These are phyloP conservation scores for Orestias chungarensis DNA, from an alignment of 2,797 vertebrate species.

Conservation along the genomic window DNA sequence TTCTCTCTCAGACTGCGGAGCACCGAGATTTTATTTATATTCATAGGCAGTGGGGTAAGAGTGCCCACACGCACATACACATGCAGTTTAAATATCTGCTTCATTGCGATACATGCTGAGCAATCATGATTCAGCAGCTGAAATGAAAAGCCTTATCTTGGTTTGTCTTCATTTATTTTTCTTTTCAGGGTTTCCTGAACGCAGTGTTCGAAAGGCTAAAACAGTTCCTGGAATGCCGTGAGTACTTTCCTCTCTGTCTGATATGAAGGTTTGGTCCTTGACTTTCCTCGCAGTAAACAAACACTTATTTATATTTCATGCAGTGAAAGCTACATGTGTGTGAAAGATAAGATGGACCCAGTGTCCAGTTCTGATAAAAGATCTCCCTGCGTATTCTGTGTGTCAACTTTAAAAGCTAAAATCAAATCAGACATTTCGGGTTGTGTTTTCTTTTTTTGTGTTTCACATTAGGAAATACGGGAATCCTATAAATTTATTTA, in stretches of 20 bases:
- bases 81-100: conserved; percentile 26
- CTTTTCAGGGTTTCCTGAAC: conserved; percentile 90
- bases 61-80: conserved; percentile 4
- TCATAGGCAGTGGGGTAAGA: conserved; percentile 28
- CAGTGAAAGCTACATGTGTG: conserved; percentile 9
- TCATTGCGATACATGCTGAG: conserved; percentile 37
- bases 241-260: conserved; percentile 74
- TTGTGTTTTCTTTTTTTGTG: neutral
- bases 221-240: conserved; percentile 96
- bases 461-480: neutral
- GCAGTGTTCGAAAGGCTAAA: conserved; percentile 92
- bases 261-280: conserved; percentile 31
- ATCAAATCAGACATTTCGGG: neutral
- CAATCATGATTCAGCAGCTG: conserved; percentile 44
- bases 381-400: neutral
- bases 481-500: neutral
- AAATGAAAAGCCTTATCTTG: conserved; percentile 57
- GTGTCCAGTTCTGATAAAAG: neutral
- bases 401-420: conserved; percentile 13
- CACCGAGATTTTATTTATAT: conserved; percentile 46
- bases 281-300: conserved; percentile 32
- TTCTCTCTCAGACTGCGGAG: conserved; percentile 42
- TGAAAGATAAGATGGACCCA: neutral
- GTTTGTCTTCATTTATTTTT: conserved; percentile 52
- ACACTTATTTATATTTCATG: conserved; percentile 14